A percentile compares a stretch with the other conserved stretches of the same genome.
Conservation (phyloP, 2,113 vertebrate species). For the Salvelinus namaycush region DNA sequence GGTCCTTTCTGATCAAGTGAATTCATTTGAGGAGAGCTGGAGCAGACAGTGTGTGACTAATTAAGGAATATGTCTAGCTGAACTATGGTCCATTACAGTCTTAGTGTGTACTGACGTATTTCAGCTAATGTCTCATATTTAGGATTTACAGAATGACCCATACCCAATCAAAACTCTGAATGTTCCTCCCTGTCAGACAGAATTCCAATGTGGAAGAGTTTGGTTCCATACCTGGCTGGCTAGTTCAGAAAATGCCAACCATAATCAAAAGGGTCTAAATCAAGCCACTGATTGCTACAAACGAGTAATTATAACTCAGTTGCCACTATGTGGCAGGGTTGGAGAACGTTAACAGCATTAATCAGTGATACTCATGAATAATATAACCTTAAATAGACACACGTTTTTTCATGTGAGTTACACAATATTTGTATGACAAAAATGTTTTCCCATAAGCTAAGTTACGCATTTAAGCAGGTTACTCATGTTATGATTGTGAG, state of each 20-base stretch:
- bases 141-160: constrained; percentile 64
- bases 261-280: constrained; percentile 54
- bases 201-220: too few relatives aligned
- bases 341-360: background rate
- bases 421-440: too few relatives aligned
- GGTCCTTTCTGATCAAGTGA: constrained; percentile 69
- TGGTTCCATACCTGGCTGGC: too few relatives aligned
- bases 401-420: too few relatives aligned
- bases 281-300: constrained; percentile 67
- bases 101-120: constrained; percentile 57
- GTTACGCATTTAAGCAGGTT: too few relatives aligned
- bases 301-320: constrained; percentile 19
- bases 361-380: background rate
- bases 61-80: constrained; percentile 69
- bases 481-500: too few relatives aligned
- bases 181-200: too few relatives aligned
- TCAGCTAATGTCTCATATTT: constrained; percentile 62
- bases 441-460: too few relatives aligned
- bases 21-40: constrained; percentile 67
- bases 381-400: too few relatives aligned
- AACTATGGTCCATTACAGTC: constrained; percentile 62
- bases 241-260: constrained; percentile 4
- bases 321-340: background rate
- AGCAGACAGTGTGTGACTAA: constrained; percentile 62
- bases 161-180: constrained; percentile 55